Evolutionary conservation across 2,113 vertebrate species (phyloP), one percentile per base, ranked within the genome.

Genomic region (Epinephelus lanceolatus): DNA sequence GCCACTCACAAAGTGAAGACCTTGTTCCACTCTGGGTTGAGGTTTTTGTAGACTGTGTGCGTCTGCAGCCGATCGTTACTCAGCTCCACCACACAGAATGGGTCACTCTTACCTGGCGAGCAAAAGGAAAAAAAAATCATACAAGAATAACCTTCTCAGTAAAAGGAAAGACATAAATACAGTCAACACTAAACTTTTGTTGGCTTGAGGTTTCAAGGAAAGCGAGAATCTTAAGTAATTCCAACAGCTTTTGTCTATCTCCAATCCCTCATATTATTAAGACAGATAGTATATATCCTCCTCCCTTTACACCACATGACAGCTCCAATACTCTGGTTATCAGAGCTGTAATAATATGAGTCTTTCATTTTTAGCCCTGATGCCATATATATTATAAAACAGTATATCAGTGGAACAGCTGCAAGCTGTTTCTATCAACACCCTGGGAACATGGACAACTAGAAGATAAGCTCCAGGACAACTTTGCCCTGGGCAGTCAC

Each of bases 1-100:
- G 66, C 53, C 66, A 98, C 98, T 97, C 94, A 99, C 98, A 99
- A 99, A 47, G 97, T 99, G 94, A 99, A 99, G 94, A 99, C 96
- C 96, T 99, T 99, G 95, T 99, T 99, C 98, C 98, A 99, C 81
- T 98, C 97, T 6, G 98, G 98, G 79, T 97, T 99, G 80, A 99
- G 98, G 92, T 98, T 99, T 96, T 97, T 99, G 95, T 99, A 99
- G 90, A 99, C 95, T 0, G 98, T 99, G 78, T 99, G 98, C 10
- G 98, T 99, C 92, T 98, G 96, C 81, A 99, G 95, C 71, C 98
- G 96, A 87, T 99, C 98, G 17, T 99, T 99, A 91, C 98, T 98
- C 93, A 99, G 89, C 91, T 99, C 98, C 83, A 99, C 97, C 61
- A 99, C 97, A 91, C 98, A 99, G 94, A 99, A 99, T 0, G 98